phyloP scores from a whole-genome alignment of 2,797 vertebrate genomes.

The Anguilla pacifica region DNA sequence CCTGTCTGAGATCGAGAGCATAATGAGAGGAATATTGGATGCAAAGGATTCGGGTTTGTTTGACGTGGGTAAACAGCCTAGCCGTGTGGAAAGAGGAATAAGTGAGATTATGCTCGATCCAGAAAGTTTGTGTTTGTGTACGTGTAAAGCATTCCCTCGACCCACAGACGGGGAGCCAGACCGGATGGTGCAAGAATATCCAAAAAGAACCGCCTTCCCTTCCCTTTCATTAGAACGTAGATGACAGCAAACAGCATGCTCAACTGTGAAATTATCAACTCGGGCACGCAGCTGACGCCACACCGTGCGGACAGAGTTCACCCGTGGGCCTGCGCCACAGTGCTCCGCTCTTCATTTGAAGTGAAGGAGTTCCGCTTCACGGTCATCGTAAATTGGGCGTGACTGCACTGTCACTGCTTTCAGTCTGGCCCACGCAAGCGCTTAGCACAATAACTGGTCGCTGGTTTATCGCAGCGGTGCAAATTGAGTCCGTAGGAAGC shows the following conservation, averaged over 20 bases:
- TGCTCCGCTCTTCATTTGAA: not conserved
- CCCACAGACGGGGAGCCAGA: not conserved
- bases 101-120: not conserved
- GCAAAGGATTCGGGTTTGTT: not conserved
- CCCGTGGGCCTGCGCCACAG: not conserved
- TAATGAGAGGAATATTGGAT: not conserved
- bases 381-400: slow-evolving; percentile 6
- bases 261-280: not conserved
- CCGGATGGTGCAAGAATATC: not conserved
- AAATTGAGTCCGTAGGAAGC: not conserved
- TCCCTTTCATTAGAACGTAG: not conserved
- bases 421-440: not conserved
- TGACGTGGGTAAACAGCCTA: not conserved
- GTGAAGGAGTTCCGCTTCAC: not conserved
- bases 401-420: not conserved
- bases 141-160: not conserved
- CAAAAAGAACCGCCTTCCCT: not conserved
- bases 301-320: not conserved
- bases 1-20: not conserved
- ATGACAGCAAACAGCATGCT: not conserved
- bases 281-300: not conserved
- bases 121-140: not conserved
- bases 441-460: not conserved
- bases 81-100: not conserved
- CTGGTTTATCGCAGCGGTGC: not conserved